These are phyloP conservation scores for Aleiodes testaceus DNA, from an alignment of 2,888 invertebrate genomes.

Conservation along the genomic window DNA sequence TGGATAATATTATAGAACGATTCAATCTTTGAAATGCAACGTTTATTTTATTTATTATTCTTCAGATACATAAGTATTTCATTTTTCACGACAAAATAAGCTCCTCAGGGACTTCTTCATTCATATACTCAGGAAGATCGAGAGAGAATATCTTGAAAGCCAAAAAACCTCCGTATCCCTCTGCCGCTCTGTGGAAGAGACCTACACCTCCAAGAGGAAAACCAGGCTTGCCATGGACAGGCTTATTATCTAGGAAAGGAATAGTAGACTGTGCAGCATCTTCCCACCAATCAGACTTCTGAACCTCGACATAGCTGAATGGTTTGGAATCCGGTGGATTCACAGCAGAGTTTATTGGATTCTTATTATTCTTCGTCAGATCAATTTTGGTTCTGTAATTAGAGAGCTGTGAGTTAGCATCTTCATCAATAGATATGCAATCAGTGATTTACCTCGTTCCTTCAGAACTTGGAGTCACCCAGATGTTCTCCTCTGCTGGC, in stretches of 20 bases:
- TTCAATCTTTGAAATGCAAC: too few relatives aligned
- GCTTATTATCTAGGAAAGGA: neutral
- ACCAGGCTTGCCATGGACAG: neutral
- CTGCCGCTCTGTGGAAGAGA: neutral
- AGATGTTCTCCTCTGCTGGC: too few relatives aligned
- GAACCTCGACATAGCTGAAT: neutral
- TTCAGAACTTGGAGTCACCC: too few relatives aligned
- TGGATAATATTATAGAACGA: too few relatives aligned
- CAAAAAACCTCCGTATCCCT: neutral
- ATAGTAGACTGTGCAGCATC: neutral
- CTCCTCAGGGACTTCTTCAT: too few relatives aligned
- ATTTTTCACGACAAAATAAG: too few relatives aligned
- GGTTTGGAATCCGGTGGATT: neutral
- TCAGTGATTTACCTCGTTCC: too few relatives aligned
- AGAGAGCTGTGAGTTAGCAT: too few relatives aligned
- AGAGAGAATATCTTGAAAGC: neutral
- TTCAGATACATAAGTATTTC: too few relatives aligned
- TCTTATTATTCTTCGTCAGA: neutral
- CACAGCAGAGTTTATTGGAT: neutral
- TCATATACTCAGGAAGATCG: neutral
- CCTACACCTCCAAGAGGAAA: neutral
- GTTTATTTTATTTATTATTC: too few relatives aligned
- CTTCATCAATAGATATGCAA: too few relatives aligned
- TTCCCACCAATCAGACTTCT: neutral
- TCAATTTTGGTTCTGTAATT: too few relatives aligned